These are phyloP conservation scores for Pandemis heparana DNA, from an alignment of 2,888 invertebrate genomes.

Conservation along the genomic window DNA sequence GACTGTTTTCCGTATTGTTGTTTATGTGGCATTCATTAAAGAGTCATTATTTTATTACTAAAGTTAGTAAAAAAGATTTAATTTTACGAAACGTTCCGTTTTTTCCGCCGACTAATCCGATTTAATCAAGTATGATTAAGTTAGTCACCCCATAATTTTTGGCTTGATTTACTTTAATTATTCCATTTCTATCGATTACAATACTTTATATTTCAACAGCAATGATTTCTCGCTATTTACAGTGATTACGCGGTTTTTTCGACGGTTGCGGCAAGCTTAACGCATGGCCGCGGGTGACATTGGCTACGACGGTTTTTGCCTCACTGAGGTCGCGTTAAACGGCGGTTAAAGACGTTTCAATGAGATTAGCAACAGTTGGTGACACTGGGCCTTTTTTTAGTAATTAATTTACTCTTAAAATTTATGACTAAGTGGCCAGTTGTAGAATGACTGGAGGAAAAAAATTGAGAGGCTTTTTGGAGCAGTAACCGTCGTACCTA, in stretches of 20 bases:
- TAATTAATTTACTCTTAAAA: constrained; percentile 1
- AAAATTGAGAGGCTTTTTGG: background rate
- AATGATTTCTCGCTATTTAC: constrained; percentile 82
- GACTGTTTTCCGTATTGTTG: too few species aligned
- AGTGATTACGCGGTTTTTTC: constrained; percentile 81
- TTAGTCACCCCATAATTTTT: constrained; percentile 15
- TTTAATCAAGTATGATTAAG: background rate
- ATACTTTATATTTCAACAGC: constrained; percentile 40
- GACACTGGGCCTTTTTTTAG: constrained; percentile 9
- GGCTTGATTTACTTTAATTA: constrained; percentile 32
- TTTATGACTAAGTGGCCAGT: background rate
- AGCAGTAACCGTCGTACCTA: too few species aligned
- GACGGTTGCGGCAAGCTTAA: constrained; percentile 77
- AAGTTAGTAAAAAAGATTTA: background rate
- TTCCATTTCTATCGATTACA: constrained; percentile 35
- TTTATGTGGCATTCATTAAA: background rate
- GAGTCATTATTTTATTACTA: background rate
- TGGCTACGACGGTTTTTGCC: constrained; percentile 74
- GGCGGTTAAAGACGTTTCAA: constrained; percentile 36
- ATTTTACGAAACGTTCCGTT: background rate
- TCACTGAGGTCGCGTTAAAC: constrained; percentile 68
- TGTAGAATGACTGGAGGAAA: background rate
- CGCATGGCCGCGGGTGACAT: constrained; percentile 80
- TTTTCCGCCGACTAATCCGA: background rate
- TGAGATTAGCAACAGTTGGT: constrained; percentile 26